Percentiles rank a stretch among this genome's conserved stretches.
Conservation (phyloP, 2,888 invertebrate species). For the Agrochola litura region DNA sequence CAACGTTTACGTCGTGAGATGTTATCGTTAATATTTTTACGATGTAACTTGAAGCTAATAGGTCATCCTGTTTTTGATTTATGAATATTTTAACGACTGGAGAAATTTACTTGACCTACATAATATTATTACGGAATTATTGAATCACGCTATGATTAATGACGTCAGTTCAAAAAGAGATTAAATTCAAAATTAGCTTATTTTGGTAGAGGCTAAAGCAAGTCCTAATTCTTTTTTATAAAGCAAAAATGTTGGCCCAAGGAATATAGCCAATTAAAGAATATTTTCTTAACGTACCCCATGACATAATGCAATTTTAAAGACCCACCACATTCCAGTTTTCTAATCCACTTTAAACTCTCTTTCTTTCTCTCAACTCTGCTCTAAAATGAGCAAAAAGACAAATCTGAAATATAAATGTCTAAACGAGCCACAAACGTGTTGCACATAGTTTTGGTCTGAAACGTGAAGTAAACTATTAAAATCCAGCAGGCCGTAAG, state of each 20-base stretch:
- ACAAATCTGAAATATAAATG: slow-evolving; percentile 41
- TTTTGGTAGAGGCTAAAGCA: neutral
- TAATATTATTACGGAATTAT: slow-evolving; percentile 9
- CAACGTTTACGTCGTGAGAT: slow-evolving; percentile 48
- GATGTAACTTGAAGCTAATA: slow-evolving; percentile 61
- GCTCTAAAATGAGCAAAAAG: slow-evolving; percentile 3
- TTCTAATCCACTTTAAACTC: neutral
- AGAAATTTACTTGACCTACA: slow-evolving; percentile 46
- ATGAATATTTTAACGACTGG: slow-evolving; percentile 53
- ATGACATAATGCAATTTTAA: neutral
- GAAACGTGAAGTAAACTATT: slow-evolving; percentile 76
- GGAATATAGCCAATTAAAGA: neutral
- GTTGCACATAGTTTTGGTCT: slow-evolving; percentile 56
- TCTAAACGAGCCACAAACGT: slow-evolving; percentile 51
- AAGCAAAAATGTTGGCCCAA: neutral
- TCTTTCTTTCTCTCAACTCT: slow-evolving; percentile 8
- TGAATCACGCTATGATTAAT: slow-evolving; percentile 8
- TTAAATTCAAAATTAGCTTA: neutral
- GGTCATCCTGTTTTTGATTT: slow-evolving; percentile 58
- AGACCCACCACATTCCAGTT: neutral
- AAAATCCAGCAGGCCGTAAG: slow-evolving; percentile 70
- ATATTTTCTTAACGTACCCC: neutral
- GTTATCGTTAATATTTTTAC: slow-evolving; percentile 67
- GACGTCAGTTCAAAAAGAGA: slow-evolving; percentile 1
- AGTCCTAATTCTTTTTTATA: neutral